These are phyloP conservation scores for Lerista edwardsae DNA, from an alignment of 2,797 vertebrate species.

Conservation along the genomic window DNA sequence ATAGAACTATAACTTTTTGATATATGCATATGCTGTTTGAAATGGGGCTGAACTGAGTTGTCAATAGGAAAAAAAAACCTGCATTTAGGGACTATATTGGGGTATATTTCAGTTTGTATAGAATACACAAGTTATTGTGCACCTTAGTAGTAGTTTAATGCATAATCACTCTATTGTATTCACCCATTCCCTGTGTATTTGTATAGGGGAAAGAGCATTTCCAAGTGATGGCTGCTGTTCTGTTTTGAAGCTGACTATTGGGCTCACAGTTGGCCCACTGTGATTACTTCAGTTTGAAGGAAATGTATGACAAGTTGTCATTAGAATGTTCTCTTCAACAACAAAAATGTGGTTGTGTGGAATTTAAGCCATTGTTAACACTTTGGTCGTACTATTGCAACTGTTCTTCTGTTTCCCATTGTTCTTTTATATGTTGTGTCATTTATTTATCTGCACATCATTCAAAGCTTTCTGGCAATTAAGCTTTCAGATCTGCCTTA, in stretches of 20 bases:
- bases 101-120: background rate
- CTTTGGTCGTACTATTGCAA: conserved; percentile 24
- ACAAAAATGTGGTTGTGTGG: conserved; percentile 29
- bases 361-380: conserved; percentile 33
- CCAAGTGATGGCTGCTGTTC: conserved; percentile 9
- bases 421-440: conserved; percentile 34
- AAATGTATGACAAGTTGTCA: conserved; percentile 30
- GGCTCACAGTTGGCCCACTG: conserved; percentile 29
- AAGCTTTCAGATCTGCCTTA: conserved; percentile 12
- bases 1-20: background rate
- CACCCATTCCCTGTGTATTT: background rate
- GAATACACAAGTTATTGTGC: background rate
- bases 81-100: background rate
- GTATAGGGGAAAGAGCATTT: conserved; percentile 15
- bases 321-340: conserved; percentile 23
- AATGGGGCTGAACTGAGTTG: background rate
- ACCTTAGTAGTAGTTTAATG: background rate
- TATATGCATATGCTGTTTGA: background rate
- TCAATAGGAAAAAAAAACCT: background rate
- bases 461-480: conserved; percentile 30
- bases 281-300: conserved; percentile 28
- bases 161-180: conserved; percentile 10
- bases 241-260: conserved; percentile 23
- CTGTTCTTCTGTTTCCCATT: conserved; percentile 25
- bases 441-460: conserved; percentile 31